These are phyloP conservation scores for Siniperca scherzeri DNA, from an alignment of 2,797 vertebrate species.

Conservation along the genomic window DNA sequence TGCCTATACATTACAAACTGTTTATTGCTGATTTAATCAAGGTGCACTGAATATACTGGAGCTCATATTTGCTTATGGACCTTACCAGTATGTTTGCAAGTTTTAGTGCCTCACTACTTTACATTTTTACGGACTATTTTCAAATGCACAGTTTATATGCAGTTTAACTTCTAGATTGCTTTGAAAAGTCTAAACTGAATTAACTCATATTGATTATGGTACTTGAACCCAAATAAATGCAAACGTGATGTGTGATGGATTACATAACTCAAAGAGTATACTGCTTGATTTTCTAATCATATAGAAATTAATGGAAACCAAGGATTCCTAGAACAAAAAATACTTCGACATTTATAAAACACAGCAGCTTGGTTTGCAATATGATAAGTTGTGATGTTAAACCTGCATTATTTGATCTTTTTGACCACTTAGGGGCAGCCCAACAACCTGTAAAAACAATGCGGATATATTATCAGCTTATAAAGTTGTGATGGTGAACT, in stretches of 20 bases:
- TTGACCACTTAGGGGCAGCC: no score
- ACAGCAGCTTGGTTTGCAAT: neutral
- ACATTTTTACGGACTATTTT: neutral
- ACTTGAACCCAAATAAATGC: neutral
- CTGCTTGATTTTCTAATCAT: neutral
- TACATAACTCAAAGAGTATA: neutral
- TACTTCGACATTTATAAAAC: no score
- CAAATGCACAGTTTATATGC: neutral
- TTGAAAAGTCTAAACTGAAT: neutral
- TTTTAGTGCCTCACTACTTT: no score
- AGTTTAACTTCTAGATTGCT: neutral
- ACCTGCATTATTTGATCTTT: neutral
- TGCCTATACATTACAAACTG: neutral
- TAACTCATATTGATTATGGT: neutral
- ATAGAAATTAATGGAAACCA: neutral
- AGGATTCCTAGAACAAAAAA: neutral
- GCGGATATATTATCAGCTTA: neutral
- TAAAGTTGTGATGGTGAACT: neutral
- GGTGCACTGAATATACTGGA: neutral
- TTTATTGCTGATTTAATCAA: neutral
- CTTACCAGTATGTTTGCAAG: neutral
- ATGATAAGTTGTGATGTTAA: neutral
- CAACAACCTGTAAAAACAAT: neutral
- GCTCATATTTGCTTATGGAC: neutral
- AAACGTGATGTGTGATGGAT: neutral